Conservation (phyloP, 2,888 invertebrate genomes). For the Cryptocephalus primarius region DNA sequence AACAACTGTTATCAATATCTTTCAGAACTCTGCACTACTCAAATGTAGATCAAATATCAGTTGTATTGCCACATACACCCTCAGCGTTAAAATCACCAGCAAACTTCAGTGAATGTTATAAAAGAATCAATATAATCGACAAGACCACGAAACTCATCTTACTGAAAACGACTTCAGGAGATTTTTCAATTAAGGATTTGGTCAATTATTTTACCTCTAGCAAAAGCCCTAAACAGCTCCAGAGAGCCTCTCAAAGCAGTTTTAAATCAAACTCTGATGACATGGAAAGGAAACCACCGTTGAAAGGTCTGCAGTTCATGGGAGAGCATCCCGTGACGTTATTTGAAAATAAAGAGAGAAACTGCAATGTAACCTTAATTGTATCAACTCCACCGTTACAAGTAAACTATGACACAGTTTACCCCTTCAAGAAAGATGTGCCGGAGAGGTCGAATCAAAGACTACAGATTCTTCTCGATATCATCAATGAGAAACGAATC, state of each 20-base stretch:
- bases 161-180: constrained; percentile 7
- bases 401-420: constrained; percentile 3
- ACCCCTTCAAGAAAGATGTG: constrained; percentile 5
- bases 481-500: constrained; percentile 47
- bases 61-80: background rate
- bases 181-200: background rate
- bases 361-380: constrained; percentile 31
- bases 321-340: constrained; percentile 21
- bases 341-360: constrained; percentile 20
- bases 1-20: too few species aligned
- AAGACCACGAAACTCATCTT: constrained; percentile 6
- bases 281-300: background rate
- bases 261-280: background rate
- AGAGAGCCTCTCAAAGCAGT: background rate
- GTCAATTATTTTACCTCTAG: background rate
- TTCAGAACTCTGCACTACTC: background rate
- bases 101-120: background rate
- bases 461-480: constrained; percentile 50
- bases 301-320: constrained; percentile 13
- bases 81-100: background rate
- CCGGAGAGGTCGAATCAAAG: constrained; percentile 42
- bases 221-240: background rate
- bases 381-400: constrained; percentile 24
- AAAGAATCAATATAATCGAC: constrained; percentile 2
- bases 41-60: background rate